Conservation (phyloP, 1,140 invertebrate species). For the Solen grandis region DNA sequence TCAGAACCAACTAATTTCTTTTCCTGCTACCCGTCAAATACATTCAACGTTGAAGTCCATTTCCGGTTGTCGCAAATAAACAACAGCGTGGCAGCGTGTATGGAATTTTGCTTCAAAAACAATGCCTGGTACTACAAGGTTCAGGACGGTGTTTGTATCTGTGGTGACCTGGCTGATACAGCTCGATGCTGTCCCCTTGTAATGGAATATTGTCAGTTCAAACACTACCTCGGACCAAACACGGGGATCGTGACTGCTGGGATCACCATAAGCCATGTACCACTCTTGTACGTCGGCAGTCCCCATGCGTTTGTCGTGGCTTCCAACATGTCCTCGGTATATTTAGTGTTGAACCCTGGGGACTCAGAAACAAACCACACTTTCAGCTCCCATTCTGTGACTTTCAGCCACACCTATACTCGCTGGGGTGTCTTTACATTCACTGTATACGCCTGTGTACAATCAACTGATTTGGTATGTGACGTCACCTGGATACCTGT, state of each 20-base stretch:
- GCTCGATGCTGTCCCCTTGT: conserved; percentile 21
- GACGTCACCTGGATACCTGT: conserved; percentile 16
- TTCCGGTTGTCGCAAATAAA: neutral
- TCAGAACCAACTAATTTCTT: conserved; percentile 28
- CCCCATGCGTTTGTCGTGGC: conserved; percentile 15
- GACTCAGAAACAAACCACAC: conserved; percentile 5
- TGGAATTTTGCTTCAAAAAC: conserved; percentile 19
- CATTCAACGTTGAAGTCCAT: neutral
- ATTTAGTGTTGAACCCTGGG: conserved; percentile 11
- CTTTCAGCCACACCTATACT: conserved; percentile 15
- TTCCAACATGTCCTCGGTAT: neutral
- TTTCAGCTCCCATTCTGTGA: neutral
- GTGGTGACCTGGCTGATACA: neutral
- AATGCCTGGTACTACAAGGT: conserved; percentile 14
- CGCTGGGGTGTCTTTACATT: conserved; percentile 28
- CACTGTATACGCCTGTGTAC: conserved; percentile 3
- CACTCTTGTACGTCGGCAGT: neutral
- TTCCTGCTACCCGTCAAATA: conserved; percentile 6
- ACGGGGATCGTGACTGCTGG: neutral
- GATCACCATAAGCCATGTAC: conserved; percentile 3
- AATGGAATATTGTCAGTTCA: neutral
- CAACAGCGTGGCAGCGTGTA: neutral
- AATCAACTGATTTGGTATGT: neutral
- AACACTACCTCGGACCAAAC: neutral
- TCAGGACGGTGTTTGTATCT: conserved; percentile 12